phyloP scores from a whole-genome alignment of 1,140 invertebrate species.

The Cherax destructor region DNA sequence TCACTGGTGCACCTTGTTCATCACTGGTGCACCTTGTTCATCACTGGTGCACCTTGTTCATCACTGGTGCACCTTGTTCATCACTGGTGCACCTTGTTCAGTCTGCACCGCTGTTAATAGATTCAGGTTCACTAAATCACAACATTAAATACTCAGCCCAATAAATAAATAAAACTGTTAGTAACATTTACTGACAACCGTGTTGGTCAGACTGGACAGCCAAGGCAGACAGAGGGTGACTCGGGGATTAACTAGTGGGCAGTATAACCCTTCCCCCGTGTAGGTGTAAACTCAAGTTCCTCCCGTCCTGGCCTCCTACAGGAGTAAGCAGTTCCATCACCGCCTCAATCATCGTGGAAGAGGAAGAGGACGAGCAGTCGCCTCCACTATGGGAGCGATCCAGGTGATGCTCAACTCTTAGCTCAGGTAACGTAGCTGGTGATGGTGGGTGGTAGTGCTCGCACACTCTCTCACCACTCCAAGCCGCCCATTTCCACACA shows the following conservation, averaged over 20 bases:
- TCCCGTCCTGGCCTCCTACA: slow-evolving; percentile 27
- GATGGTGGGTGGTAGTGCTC: neutral
- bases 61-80: too few species aligned
- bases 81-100: too few species aligned
- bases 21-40: too few species aligned
- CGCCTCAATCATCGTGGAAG: slow-evolving; percentile 66
- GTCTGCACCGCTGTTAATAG: too few species aligned
- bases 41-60: too few species aligned
- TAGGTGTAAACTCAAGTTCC: neutral
- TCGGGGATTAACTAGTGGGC: neutral
- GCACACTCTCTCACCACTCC: neutral
- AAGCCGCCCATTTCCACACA: neutral
- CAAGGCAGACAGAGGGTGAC: neutral
- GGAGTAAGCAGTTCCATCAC: slow-evolving; percentile 67
- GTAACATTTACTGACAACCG: too few species aligned
- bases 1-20: too few species aligned
- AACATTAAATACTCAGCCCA: too few species aligned
- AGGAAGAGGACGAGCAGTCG: slow-evolving; percentile 61
- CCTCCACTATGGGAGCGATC: slow-evolving; percentile 66
- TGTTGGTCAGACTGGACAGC: neutral
- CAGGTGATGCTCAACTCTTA: slow-evolving; percentile 37
- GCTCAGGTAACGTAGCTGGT: slow-evolving; percentile 1
- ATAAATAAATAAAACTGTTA: too few species aligned
- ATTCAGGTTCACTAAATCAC: too few species aligned
- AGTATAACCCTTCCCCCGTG: neutral